Evolutionary conservation across 2,113 vertebrate species (phyloP).

Genomic region (Aleadryas rufinucha): DNA sequence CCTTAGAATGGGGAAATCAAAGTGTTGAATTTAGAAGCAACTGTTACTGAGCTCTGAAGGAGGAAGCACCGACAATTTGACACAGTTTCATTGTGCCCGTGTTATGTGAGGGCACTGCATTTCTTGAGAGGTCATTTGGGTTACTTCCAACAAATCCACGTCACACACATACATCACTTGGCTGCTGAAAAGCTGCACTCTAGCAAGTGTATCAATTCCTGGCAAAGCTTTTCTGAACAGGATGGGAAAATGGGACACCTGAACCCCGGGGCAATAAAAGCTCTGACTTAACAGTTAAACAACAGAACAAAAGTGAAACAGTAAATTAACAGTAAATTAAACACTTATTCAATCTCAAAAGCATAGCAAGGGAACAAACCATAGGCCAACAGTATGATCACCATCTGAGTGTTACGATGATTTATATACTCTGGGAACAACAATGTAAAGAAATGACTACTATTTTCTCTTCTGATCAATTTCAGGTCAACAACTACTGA

Average conservation of each 20-base stretch:
- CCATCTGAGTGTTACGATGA: background rate
- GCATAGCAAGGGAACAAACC: background rate
- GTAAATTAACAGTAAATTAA: background rate
- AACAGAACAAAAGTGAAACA: background rate
- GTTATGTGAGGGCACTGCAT: background rate
- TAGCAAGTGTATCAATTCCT: background rate
- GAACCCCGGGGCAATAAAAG: background rate
- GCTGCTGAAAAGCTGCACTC: background rate
- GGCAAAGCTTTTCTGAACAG: background rate
- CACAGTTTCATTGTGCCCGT: background rate
- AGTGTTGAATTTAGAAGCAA: background rate
- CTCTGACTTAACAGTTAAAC: background rate
- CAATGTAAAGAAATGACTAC: background rate
- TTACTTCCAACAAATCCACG: background rate
- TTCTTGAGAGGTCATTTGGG: background rate
- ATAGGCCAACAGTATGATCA: background rate
- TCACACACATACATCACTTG: background rate
- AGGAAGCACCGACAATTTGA: background rate
- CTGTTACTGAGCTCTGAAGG: background rate
- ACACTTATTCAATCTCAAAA: background rate
- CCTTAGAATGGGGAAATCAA: background rate
- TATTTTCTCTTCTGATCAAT: background rate
- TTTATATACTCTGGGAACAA: background rate
- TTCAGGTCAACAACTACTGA: background rate
- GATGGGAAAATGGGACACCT: background rate